phyloP scores from a whole-genome alignment of 2,113 vertebrate species.

The Miniopterus natalensis region DNA sequence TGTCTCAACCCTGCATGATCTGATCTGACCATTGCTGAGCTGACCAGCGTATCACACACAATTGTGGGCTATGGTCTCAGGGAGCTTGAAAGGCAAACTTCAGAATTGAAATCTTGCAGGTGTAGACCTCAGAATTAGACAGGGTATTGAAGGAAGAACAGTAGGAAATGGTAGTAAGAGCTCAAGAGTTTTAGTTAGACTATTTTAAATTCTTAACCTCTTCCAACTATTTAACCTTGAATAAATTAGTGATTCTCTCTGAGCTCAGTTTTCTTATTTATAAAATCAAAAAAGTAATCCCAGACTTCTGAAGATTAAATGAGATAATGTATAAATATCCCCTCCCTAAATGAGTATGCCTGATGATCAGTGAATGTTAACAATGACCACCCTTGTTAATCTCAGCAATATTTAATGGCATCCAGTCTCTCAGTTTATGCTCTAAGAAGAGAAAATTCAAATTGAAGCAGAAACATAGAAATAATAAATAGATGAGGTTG shows the following conservation, averaged over 20 bases:
- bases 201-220: slow-evolving; percentile 28
- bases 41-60: not conserved
- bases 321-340: not conserved
- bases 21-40: not conserved
- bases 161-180: not conserved
- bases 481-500: slow-evolving; percentile 20
- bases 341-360: not conserved
- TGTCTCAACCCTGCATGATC: not conserved
- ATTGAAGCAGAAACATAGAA: not conserved
- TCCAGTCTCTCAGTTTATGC: not conserved
- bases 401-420: not conserved
- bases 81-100: not conserved
- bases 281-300: slow-evolving; percentile 22
- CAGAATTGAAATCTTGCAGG: not conserved
- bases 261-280: slow-evolving; percentile 8
- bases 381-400: slow-evolving; percentile 40
- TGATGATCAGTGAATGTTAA: not conserved
- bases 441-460: slow-evolving; percentile 41
- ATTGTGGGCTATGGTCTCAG: not conserved
- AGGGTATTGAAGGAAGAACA: not conserved
- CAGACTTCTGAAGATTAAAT: slow-evolving; percentile 4
- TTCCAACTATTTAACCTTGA: slow-evolving; percentile 6
- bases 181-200: not conserved
- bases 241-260: not conserved
- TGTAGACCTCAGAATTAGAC: not conserved